Evolutionary conservation across 1,140 invertebrate genomes (phyloP), one percentile per base, ranked within the genome.

Genomic region (Caligus rogercresseyi): DNA sequence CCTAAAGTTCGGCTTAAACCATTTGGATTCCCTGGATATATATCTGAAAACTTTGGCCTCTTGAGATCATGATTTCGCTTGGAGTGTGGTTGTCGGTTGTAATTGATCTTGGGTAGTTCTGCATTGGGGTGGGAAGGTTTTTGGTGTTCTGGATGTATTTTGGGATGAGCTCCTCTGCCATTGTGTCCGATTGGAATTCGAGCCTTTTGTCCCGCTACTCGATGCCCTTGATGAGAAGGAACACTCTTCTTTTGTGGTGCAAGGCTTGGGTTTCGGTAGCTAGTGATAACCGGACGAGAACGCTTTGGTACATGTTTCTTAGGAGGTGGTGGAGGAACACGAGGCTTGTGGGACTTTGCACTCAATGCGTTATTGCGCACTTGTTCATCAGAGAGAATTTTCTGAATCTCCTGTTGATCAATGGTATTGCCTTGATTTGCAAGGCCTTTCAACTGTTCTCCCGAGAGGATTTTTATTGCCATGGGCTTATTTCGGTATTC

Each of bases 391-490:
- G 7, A 11, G 7, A 43, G 31, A 3, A 54, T 54, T 54, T 54
- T 43, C n/a, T 43, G 31, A 43, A 43, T 43, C n/a, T 43, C 31
- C 7, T 43, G 31, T 43, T n/a, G 7, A n/a, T 43, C 31, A 11
- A 43, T 43, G n/a, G n/a, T 43, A 43, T 43, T 43, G 7, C 31
- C 31, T 43, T 11, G 7, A 43, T 43, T 43, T 43, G 7, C 31
- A 43, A 11, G 31, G 31, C 18, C 24, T 3, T 1, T 15, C 57
- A 60, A 31, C 16, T 20, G 51, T 63, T 14, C n/a, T 23, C 61
- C 61, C 20, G 61, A 54, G 2, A 63, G 18, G 21, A 63, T 63
- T 55, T 63, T 63, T 16, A 63, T 63, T 14, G 51, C 21, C 52
- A 63, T 25, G 3, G 61, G 53, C 14, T 55, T 20, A 16, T 53